Conservation (phyloP, 2,888 invertebrate species). For the Tetropium fuscum region DNA sequence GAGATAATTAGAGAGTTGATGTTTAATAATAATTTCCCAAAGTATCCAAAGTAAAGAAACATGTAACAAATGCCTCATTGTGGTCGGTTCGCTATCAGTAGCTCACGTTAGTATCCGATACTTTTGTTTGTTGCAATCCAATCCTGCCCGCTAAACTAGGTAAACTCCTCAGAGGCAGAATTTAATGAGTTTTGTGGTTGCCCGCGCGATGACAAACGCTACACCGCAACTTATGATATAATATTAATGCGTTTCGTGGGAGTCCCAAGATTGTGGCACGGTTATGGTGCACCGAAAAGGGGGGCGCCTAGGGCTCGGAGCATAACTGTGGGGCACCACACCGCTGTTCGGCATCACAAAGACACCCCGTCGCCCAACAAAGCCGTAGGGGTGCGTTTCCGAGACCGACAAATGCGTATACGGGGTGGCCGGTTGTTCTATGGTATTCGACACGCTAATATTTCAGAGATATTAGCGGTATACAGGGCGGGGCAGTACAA, state of each 20-base stretch:
- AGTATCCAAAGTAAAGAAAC: too few relatives aligned
- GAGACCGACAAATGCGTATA: slow-evolving; percentile 33
- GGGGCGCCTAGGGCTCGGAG: slow-evolving; percentile 27
- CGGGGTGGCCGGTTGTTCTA: slow-evolving; percentile 27
- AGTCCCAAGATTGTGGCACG: neutral
- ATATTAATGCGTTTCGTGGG: slow-evolving; percentile 26
- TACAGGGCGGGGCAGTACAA: neutral
- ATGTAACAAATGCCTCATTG: too few relatives aligned
- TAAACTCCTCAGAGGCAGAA: too few relatives aligned
- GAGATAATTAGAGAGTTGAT: too few relatives aligned
- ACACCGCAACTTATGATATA: slow-evolving; percentile 1
- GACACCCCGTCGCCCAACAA: slow-evolving; percentile 36
- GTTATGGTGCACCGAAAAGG: slow-evolving; percentile 9
- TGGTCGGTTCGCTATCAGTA: too few relatives aligned
- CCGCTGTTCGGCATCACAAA: slow-evolving; percentile 47
- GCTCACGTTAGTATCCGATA: too few relatives aligned
- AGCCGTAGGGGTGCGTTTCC: slow-evolving; percentile 37
- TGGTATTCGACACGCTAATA: slow-evolving; percentile 28
- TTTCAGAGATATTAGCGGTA: slow-evolving; percentile 21
- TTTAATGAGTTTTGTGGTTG: slow-evolving; percentile 4
- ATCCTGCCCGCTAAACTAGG: too few relatives aligned
- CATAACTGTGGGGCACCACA: slow-evolving; percentile 41
- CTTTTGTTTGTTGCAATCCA: too few relatives aligned
- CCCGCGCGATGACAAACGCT: neutral
- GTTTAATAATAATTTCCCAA: too few relatives aligned